Base-by-base conservation (phyloP, 2,113 vertebrate species). In the Leucopsar rothschildi region DNA sequence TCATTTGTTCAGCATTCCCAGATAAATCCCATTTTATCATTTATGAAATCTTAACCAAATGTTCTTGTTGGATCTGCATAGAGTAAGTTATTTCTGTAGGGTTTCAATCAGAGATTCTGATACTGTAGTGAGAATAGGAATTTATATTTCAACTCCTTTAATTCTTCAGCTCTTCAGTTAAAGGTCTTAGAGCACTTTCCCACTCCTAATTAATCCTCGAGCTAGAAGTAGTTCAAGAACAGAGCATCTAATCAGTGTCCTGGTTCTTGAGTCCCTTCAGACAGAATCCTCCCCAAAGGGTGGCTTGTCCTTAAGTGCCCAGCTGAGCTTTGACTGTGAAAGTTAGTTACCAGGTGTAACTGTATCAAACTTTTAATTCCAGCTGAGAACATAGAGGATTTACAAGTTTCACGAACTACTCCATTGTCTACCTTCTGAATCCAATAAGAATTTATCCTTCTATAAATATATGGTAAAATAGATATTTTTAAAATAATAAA, bases 211-310 rank as follows among this genome's bases (percentile, higher is more conserved):
- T 97, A 95, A 95, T 75, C 60, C 45, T 86, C 0, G 0, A 84
- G 53, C 85, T 92, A 27, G 71, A 97, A 93, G 89, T 96, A 93
- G 86, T 92, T 92, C 96, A 96, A 91, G 86, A 96, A 37, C 86
- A 93, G 60, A 81, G 49, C 29, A 57, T 50, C 69, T 91, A 49
- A 61, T 81, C 69, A 29, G 65, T 81, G 96, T 56, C 92, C 92
- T 91, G 53, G 53, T 95, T 97, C 56, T 61, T 61, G 40, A 10
- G 65, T 95, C 89, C 77, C 86, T 72, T 72, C 76, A 76, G 91
- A 61, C 78, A 76, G 40, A 53, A 49, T 75, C 44, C 25, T 89
- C 31, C 70, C 45, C 60, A 84, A 86, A 61, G n/a, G 3, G 25
- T 63, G 19, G 13, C 24, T 83, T 89, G 88, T 92, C 86, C 84